Evolutionary conservation across 2,888 invertebrate genomes (phyloP), one percentile per base, ranked within the genome.

Genomic region (Athripsodes cinereus): DNA sequence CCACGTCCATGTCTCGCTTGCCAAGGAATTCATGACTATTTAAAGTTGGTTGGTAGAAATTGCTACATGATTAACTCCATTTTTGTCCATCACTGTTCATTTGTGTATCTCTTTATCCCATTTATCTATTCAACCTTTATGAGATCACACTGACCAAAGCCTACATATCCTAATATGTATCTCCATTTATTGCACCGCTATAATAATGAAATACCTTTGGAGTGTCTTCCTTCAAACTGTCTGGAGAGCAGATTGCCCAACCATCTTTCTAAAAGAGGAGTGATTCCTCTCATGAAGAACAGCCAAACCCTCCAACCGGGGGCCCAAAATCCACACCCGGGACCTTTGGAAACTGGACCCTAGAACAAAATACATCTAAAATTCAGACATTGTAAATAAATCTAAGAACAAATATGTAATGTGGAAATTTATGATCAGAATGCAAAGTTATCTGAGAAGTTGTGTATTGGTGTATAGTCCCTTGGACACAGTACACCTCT

Each of bases 241-340:
- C 99, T 84, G 0, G 98, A 98, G 48, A 99, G 80, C 67, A 99
- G 79, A 78, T 99, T 99, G 16, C 99, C 99, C n/a, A 99, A 82
- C 99, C 99, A 99, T 51, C 99, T 82, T 72, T 99, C 99, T 54
- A 99, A 77, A 46, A 99, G 78, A 0, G 99, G 99, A 0, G 99
- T 99, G 66, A 99, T 96, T 18, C 99, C 99, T 57, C 99, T 82
- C 92, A 99, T 93, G 75, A 99, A 99, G 83, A 99, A 99, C 53
- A 99, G 77, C 99, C 99, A 99, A 16, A 99, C 98, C 56, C 99
- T 83, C 99, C 99, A 99, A 0, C 98, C 97, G 0, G 98, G 96
- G 0, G 97, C 94, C 98, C 98, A 98, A 74, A 97, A 86, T 19
- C 98, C 98, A 75, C 96, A 97, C 0, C 98, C 98, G 0, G 98